Base-by-base conservation (phyloP, 2,888 invertebrate species). In the Cataglyphis livida region DNA sequence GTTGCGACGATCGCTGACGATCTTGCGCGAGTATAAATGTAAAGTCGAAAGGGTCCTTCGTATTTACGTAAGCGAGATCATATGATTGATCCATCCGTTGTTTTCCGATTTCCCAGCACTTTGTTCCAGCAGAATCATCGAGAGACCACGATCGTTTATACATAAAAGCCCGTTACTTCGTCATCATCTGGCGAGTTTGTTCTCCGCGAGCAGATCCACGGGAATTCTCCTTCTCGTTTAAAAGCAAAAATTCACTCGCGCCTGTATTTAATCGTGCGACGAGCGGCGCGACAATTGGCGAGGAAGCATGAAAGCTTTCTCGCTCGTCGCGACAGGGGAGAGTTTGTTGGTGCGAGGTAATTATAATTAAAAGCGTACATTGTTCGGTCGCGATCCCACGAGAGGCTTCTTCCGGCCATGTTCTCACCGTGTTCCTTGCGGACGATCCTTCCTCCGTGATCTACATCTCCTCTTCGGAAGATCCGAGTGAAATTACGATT, bases 341-440 rank as follows among this genome's bases (percentile, higher is more conserved):
- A 91, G 91, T 90, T 90, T 90, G 88, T 90, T 89, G 91, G 91
- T 87, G 89, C 91, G 84, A 87, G 91, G 91, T 92, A 91, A 92
- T 93, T 91, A 92, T 93, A 93, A 93, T 93, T 92, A 93, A 93
- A 93, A 90, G 90, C 89, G 88, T 83, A 85, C 89, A 93, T 93
- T 93, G 93, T 93, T 92, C 88, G 48, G 66, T 62, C 81, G 57
- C n/a, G 88, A 83, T 93, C 93, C 87, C 93, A 92, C 92, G 93
- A 90, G 89, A 88, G 83, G 65, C 88, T 84, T 85, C 87, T 87
- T 84, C 86, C 76, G 71, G 84, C 81, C 82, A 85, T 86, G 57
- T 92, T 91, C 92, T 90, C 92, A 91, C 91, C 91, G 84, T 87
- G 87, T 86, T 87, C 89, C 85, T 35, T 35, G 87, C 89, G 84